Evolutionary conservation across 92 coral and sea anemone genomes (phyloP), one percentile per base, ranked within the genome.

Genomic region (Palythoa heliodiscus): DNA sequence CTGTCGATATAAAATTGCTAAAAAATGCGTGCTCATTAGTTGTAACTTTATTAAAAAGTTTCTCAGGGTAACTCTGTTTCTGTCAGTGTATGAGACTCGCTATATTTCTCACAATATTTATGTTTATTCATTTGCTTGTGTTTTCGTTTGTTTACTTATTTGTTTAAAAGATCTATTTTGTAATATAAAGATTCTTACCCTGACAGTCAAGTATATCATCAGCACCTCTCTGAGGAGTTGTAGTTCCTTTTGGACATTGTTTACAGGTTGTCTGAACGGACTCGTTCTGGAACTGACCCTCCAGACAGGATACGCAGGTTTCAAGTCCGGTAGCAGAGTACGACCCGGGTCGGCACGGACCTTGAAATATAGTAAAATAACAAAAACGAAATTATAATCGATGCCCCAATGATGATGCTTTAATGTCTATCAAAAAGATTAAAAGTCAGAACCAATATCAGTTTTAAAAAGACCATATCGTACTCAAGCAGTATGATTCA

Each of bases 311-410:
- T 14, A 22, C 48, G 17, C 82, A 76, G 17, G 67, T 53, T 53
- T 76, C 82, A 54, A 76, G 82, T 11, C 82, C 82, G 0, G 82
- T 76, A 38, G 47, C 20, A 57, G 82, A 76, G 63, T 76, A 76
- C 1, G 63, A 17, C 29, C 77, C 66, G 20, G 66, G 66, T 58
- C 19, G 15, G 66, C 66, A 58, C 5, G 66, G 66, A 58, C 6
- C 66, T 58, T 3, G 20, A 58, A 58, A 16, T 16, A 16, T 4
- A 4, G 19, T 58, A 58, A 58, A 1, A 20, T 13, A 13, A 58
- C 19, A 19, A 52, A 5, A 58, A 58, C 19, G 5, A 16, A 58
- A 58, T 13, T 54, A 11, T 48, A 4, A 16, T 24, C 48, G 24
- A 12, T 53, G 81, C 81, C 24, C 81, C 81, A 76, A 47, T 54